Evolutionary conservation across 35 echinoderm and acorn worm species (phyloP), one percentile per base, ranked within the genome.

Genomic region (Holothuria glaberrima): DNA sequence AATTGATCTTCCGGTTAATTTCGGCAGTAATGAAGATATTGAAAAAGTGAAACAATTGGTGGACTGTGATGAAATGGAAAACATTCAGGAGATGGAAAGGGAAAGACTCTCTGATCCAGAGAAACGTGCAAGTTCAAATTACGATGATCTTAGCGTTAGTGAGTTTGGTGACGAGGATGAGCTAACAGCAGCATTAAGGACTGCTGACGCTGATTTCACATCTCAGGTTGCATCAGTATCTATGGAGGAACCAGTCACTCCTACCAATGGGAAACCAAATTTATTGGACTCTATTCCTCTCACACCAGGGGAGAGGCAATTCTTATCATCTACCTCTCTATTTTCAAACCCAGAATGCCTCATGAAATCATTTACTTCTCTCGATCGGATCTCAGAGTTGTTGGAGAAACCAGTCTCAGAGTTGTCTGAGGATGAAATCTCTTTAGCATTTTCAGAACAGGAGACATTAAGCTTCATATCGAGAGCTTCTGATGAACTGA

Each of bases 351-450:
- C 92, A 81, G 95, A 97, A 30, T 65, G 86, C 60, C 48, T 94
- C 45, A 89, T 97, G 75, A 91, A 83, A 82, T 94, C 92, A 38
- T 71, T 97, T 79, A 88, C 80, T 56, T 97, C 95, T 12, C 87
- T 94, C 24, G 95, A 97, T 35, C 86, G 78, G 17, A 86, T 97
- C 7, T 94, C 95, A 52, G 95, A 94, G 28, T 69, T 97, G 48
- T 46, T 97, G 38, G 95, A 94, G 29, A 97, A 94, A 82, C 95
- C 95, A 21, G 87, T 97, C 30, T 97, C 95, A 7, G 95, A 97
- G 62, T 78, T 97, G 16, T 97, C 95, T 19, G 95, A 97, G 46
- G 95, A 94, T 87, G 95, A 97, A 24, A 85, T 97, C 7, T 94
- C 92, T 52, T 64, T 97, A 19, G 95, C 92, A 32, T 97, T 91